Evolutionary conservation across 2,113 vertebrate species (phyloP).

Genomic region (Syngnathus typhle): DNA sequence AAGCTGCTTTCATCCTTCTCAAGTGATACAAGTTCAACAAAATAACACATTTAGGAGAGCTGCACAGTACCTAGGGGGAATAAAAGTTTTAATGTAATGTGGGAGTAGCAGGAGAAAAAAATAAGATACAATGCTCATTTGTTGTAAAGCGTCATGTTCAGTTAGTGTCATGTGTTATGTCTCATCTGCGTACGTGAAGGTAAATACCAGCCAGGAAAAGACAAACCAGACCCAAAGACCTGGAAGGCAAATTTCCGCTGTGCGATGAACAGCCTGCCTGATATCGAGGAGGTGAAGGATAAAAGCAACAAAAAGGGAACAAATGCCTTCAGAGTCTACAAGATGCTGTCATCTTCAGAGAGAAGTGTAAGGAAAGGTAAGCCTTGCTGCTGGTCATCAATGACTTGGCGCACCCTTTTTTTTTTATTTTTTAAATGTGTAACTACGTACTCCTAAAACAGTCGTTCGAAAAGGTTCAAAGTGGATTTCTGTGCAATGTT

Average conservation of each 20-base stretch:
- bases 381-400: background rate
- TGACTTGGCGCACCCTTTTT: no score
- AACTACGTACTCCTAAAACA: no score
- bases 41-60: no score
- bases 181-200: conserved; percentile 61
- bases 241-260: conserved; percentile 99
- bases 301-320: conserved; percentile 96
- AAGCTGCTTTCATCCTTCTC: background rate
- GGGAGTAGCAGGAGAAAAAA: background rate
- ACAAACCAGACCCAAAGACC: conserved; percentile 88
- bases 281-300: conserved; percentile 94
- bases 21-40: background rate
- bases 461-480: no score
- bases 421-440: no score
- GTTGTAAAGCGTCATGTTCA: background rate
- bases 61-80: no score
- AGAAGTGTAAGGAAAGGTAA: conserved; percentile 88
- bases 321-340: conserved; percentile 95
- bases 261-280: conserved; percentile 95
- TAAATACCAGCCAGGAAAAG: conserved; percentile 80
- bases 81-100: background rate
- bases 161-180: background rate
- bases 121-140: no score
- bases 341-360: conserved; percentile 87
- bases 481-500: background rate